Percentiles rank a stretch among this genome's conserved stretches.
phyloP scores from a whole-genome alignment of 2,888 invertebrate species.

The Watsonalla binaria region DNA sequence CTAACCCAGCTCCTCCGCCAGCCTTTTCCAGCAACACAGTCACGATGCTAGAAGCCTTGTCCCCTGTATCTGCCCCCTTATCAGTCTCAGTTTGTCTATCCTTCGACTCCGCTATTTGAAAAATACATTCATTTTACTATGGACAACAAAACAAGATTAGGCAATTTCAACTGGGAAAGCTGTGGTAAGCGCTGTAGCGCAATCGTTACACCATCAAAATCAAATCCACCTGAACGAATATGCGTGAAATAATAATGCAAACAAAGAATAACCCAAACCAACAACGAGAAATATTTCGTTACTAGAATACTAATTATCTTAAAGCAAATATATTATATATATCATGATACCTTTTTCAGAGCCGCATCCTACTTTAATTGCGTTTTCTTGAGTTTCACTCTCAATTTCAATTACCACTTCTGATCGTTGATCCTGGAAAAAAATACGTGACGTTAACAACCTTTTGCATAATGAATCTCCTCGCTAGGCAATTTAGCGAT shows the following conservation, averaged over 20 bases:
- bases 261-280: too few relatives aligned
- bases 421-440: conserved; percentile 85
- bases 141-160: too few relatives aligned
- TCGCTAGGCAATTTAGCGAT: neutral
- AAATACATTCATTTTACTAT: conserved; percentile 6
- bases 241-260: too few relatives aligned
- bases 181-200: too few relatives aligned
- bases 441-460: conserved; percentile 1
- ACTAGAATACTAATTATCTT: too few relatives aligned
- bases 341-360: conserved; percentile 60
- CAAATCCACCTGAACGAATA: too few relatives aligned
- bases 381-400: conserved; percentile 69
- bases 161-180: too few relatives aligned
- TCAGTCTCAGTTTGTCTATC: conserved; percentile 34
- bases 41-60: conserved; percentile 41
- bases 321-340: neutral
- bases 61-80: conserved; percentile 11
- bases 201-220: too few relatives aligned
- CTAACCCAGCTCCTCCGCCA: conserved; percentile 89
- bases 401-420: conserved; percentile 87
- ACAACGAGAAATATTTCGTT: too few relatives aligned
- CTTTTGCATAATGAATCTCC: neutral
- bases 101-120: conserved; percentile 65
- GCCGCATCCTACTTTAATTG: conserved; percentile 50
- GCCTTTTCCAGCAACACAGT: conserved; percentile 76